A percentile compares a stretch with the other conserved stretches of the same genome.
These are phyloP conservation scores for Ephestia elutella DNA, from an alignment of 1,140 invertebrate species.

Conservation along the genomic window DNA sequence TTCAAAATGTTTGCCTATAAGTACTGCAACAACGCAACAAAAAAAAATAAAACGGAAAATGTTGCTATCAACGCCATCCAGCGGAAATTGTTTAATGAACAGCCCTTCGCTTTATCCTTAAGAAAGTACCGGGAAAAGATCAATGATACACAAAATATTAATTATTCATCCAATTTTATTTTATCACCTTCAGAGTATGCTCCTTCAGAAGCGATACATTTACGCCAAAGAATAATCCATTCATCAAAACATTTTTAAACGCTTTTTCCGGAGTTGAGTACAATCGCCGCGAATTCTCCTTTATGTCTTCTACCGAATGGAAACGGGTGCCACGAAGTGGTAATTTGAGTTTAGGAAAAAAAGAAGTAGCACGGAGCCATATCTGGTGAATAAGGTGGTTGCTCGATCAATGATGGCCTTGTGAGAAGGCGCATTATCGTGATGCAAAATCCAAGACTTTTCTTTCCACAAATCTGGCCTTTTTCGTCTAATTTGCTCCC, in stretches of 20 bases:
- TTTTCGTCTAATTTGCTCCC: conserved; percentile 26
- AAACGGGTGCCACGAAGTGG: conserved; percentile 6
- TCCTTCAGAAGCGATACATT: neutral
- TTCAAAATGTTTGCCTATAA: no score
- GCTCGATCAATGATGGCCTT: conserved; percentile 13
- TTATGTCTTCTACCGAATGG: conserved; percentile 7
- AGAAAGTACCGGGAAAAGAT: neutral
- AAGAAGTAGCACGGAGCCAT: conserved; percentile 7
- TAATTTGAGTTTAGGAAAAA: conserved; percentile 18
- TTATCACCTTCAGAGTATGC: neutral
- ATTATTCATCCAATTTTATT: neutral
- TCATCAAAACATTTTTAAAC: conserved; percentile 1
- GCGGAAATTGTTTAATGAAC: no score
- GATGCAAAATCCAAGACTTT: conserved; percentile 16
- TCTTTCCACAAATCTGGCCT: conserved; percentile 16
- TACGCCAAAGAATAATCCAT: neutral
- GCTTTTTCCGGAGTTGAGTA: neutral
- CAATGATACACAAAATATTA: neutral
- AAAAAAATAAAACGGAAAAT: no score
- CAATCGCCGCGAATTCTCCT: conserved; percentile 7
- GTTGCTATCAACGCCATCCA: no score
- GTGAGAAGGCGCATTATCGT: conserved; percentile 3
- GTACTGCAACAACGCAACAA: no score
- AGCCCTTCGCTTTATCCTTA: no score
- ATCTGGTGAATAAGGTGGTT: conserved; percentile 12